Evolutionary conservation across 2,113 vertebrate genomes (phyloP).

Genomic region (Pholis gunnellus): DNA sequence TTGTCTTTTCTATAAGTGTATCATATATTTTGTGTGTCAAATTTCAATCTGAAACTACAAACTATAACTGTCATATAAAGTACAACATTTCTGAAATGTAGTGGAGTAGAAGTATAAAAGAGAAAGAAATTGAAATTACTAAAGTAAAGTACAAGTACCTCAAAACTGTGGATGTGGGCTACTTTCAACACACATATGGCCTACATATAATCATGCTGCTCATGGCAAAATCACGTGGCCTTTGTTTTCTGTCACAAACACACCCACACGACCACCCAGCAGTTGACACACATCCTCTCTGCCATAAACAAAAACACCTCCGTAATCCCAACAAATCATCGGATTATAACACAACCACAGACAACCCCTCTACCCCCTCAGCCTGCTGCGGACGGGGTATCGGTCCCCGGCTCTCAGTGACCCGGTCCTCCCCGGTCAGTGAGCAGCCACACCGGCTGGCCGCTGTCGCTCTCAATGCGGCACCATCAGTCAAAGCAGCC

Average conservation of each 20-base stretch:
- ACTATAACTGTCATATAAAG: neutral
- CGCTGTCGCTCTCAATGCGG: conserved; percentile 78
- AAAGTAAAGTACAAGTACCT: neutral
- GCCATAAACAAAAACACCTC: conserved; percentile 46
- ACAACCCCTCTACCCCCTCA: neutral
- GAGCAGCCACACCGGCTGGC: conserved; percentile 60
- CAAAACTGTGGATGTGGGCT: neutral
- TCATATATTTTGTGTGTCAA: neutral
- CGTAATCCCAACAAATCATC: conserved; percentile 12
- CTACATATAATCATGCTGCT: conserved; percentile 21
- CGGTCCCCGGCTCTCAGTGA: conserved; percentile 1
- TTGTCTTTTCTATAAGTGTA: neutral
- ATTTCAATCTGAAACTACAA: neutral
- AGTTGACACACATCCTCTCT: conserved; percentile 26
- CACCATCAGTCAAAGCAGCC: conserved; percentile 75
- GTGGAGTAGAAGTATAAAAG: neutral
- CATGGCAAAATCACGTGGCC: conserved; percentile 49
- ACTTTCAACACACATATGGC: neutral
- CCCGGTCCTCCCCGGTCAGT: conserved; percentile 30
- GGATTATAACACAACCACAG: conserved; percentile 1
- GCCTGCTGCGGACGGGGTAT: conserved; percentile 17
- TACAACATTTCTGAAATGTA: neutral
- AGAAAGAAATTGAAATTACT: neutral
- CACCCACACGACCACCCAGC: conserved; percentile 36
- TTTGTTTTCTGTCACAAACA: conserved; percentile 63